These are phyloP conservation scores for Agrotis puta DNA, from an alignment of 2,888 invertebrate genomes.

Conservation along the genomic window DNA sequence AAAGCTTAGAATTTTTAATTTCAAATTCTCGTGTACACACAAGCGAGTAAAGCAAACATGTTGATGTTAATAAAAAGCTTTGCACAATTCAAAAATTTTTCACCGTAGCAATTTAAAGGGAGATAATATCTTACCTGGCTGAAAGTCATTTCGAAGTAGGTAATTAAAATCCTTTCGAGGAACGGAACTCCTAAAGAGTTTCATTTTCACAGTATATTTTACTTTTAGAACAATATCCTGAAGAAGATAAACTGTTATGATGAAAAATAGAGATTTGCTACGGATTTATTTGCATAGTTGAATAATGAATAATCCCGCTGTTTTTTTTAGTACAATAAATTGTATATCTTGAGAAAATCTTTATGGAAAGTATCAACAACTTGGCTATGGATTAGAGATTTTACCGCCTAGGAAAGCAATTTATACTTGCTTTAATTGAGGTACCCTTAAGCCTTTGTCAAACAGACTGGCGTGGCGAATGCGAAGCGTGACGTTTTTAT, in stretches of 20 bases:
- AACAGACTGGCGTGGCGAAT: too few relatives aligned
- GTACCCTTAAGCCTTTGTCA: too few relatives aligned
- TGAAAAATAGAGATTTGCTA: constrained; percentile 21
- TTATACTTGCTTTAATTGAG: not conserved
- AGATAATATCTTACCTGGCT: constrained; percentile 37
- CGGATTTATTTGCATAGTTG: constrained; percentile 21
- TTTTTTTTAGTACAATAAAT: constrained; percentile 22
- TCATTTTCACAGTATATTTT: constrained; percentile 42
- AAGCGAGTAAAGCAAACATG: constrained; percentile 32
- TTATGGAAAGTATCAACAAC: constrained; percentile 13
- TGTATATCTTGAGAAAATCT: constrained; percentile 12
- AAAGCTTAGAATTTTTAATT: constrained; percentile 52
- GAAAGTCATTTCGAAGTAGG: constrained; percentile 54
- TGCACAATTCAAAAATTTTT: constrained; percentile 41
- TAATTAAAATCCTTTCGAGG: constrained; percentile 59
- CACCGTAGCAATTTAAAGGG: constrained; percentile 30
- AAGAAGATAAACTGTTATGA: constrained; percentile 1
- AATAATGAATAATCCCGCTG: constrained; percentile 24
- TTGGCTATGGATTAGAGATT: not conserved
- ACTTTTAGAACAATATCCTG: constrained; percentile 46
- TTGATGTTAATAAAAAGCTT: constrained; percentile 46
- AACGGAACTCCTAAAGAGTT: constrained; percentile 33
- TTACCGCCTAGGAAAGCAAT: not conserved
- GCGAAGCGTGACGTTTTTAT: too few relatives aligned
- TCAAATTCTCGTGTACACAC: constrained; percentile 34